Base-by-base conservation (phyloP, 2,113 vertebrate genomes). In the Trogon surrucura region DNA sequence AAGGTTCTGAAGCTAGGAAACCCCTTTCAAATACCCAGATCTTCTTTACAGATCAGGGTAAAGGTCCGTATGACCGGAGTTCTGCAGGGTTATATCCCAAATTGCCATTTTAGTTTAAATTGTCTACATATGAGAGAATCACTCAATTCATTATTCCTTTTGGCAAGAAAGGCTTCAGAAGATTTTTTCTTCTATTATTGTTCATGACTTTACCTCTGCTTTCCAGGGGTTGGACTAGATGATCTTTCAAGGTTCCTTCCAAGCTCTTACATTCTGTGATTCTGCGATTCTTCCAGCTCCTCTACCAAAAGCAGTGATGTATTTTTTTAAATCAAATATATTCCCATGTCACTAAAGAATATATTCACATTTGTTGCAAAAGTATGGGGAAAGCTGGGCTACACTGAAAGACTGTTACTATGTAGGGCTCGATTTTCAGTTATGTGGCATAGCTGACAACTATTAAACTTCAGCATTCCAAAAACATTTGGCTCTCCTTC, bases 381-480 rank as follows among this genome's bases (percentile, higher is more conserved):
- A 71, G 8, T 41, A 20, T 22, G 13, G 57, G 32, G 61, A 83
- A 91, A 60, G 22, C 32, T 85, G 26, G 16, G 38, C 19, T 78
- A 10, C 38, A 71, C 34, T 93, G 74, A 93, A 85, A 85, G 69
- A 22, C 32, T 67, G 16, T 67, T 78, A 90, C 54, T 66, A 23
- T 38, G 34, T 8, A 64, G 26, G 18, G 12, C 22, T 56, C 3
- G 6, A 44, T 23, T 90, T 90, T 80, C 19, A 80, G 74, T 20
- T 79, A n/a, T 66, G 41, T 80, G 66, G 51, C 66, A 65, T 11
- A 83, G 44, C 47, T 71, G 57, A 83, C 25, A 64, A 91, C 79
- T 79, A 73, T 75, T 88, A 96, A 95, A 95, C 22, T 88, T 57
- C 70, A 92, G 44, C 67, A 85, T 92, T 85, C 71, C 62, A 78